These are phyloP conservation scores for Tribolium freemani DNA, from an alignment of 2,888 invertebrate genomes.

Conservation along the genomic window DNA sequence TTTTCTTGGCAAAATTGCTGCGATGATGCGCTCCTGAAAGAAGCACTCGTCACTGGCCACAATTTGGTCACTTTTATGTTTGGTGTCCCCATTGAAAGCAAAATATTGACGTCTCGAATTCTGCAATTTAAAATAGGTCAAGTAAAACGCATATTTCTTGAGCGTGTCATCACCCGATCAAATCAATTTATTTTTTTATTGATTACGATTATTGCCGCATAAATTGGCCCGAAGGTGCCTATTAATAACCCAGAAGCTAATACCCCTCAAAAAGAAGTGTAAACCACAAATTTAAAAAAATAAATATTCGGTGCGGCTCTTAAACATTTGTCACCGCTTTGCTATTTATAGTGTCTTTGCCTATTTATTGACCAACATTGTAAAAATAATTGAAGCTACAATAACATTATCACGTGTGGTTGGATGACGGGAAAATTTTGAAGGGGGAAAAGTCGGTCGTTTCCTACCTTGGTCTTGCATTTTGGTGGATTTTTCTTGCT, in stretches of 20 bases:
- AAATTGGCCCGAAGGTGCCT: slow-evolving; percentile 5
- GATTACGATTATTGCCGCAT: slow-evolving; percentile 10
- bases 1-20: background rate
- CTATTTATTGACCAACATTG: background rate
- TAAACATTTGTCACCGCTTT: background rate
- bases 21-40: background rate
- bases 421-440: background rate
- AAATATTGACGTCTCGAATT: background rate
- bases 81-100: background rate
- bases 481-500: background rate
- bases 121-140: slow-evolving; percentile 5
- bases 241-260: slow-evolving; percentile 2
- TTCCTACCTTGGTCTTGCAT: slow-evolving; percentile 34
- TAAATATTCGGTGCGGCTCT: background rate
- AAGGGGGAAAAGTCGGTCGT: background rate
- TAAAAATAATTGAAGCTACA: background rate
- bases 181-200: slow-evolving; percentile 8
- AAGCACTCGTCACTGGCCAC: background rate
- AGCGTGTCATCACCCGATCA: slow-evolving; percentile 13
- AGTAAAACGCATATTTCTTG: slow-evolving; percentile 5
- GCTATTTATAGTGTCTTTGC: background rate
- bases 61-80: background rate
- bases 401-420: background rate
- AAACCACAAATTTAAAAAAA: background rate
- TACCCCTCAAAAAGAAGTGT: background rate